Base-by-base conservation (phyloP, 2,888 invertebrate genomes). In the Epirrhoe tristata region DNA sequence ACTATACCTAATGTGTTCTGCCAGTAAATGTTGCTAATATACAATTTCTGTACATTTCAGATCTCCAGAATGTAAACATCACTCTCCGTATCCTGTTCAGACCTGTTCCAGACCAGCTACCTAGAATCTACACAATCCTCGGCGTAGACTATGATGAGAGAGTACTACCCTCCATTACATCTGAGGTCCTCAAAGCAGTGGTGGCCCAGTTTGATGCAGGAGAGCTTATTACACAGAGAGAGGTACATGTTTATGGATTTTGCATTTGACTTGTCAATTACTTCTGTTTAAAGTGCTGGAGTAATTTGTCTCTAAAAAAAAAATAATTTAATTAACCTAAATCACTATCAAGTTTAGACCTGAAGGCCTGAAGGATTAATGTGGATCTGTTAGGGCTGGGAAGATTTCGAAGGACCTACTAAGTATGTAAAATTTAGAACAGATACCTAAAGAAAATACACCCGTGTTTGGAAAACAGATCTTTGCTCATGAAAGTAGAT, bases 201-300 rank as follows among this genome's bases (percentile, higher is more conserved):
- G 99, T 99, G 39, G 99, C 99, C 46, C 99, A 99, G 88, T 99
- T 99, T 93, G 99, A 99, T 95, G 99, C 99, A 66, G 98, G 99
- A 73, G 99, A 99, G 94, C 95, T 99, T 79, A 99, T 99, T 83
- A 99, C 99, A 67, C 99, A 99, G 93, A 96, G 99, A 95, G 99
- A 99, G 87, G 97, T 97, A 81, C 3, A 12, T 12, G 24, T 43
- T 43, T 43, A 8, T 43, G 7, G 36, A 36, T 36, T 8, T 36
- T 39, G 10, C 36, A 39, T 10, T 10, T 39, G 36, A 39, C 10
- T 7, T 39, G 10, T 39, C 3, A 39, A 39, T 3, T 7, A 39
- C 24, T 24, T 24, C 3, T 24, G 24, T 24, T n/a, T 2, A 24
- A 24, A 24, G 24, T 24, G 24, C 24, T 24, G 24, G n/a, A n/a